A percentile compares a stretch with the other conserved stretches of the same genome.
Conservation (phyloP, 2,888 invertebrate species). For the Clanis bilineata region DNA sequence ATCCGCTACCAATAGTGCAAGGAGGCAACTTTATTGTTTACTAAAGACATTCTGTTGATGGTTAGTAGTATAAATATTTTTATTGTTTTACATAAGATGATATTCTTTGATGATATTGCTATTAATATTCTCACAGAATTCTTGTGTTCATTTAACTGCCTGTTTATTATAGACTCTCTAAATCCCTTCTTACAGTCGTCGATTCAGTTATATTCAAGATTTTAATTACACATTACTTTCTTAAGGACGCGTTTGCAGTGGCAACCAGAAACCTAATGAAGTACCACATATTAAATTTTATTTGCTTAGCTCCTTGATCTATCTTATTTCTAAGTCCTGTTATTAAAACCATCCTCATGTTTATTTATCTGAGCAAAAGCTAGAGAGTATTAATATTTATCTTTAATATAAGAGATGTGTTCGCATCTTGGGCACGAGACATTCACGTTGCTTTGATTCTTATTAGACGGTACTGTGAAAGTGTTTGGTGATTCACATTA, state of each 20-base stretch:
- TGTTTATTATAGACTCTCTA: not conserved
- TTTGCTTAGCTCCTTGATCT: slow-evolving; percentile 5
- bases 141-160: no score
- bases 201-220: not conserved
- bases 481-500: not conserved
- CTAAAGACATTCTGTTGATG: no score
- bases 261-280: slow-evolving; percentile 3
- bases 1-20: no score
- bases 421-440: no score
- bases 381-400: slow-evolving; percentile 8
- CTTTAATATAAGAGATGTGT: slow-evolving; percentile 1
- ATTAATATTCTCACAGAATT: no score
- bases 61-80: no score
- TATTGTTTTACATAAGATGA: no score
- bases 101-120: no score
- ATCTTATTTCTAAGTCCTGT: slow-evolving; percentile 1
- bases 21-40: no score
- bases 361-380: slow-evolving; percentile 2
- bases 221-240: not conserved
- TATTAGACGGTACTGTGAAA: not conserved
- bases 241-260: not conserved
- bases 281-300: not conserved
- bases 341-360: slow-evolving; percentile 10
- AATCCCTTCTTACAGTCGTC: not conserved
- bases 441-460: no score